Conservation (phyloP, 2,797 vertebrate species). For the Euphonia xanthogaster region DNA sequence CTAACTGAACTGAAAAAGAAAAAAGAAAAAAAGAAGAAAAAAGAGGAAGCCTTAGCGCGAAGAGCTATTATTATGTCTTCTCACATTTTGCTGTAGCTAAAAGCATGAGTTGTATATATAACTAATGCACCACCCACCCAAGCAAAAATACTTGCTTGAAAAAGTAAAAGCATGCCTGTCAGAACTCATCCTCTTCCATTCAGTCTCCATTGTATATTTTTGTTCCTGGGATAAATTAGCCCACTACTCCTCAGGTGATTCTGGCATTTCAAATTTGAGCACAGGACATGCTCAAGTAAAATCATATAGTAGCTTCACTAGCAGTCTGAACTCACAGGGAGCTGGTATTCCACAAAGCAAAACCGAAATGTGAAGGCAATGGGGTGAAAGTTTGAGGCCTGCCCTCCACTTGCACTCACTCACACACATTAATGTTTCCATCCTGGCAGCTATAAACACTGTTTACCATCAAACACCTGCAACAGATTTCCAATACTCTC, state of each 20-base stretch:
- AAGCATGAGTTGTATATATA: slow-evolving; percentile 59
- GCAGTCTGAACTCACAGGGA: not conserved
- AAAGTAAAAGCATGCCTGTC: slow-evolving; percentile 52
- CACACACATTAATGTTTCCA: slow-evolving; percentile 47
- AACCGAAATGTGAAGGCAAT: slow-evolving; percentile 40
- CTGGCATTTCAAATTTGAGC: slow-evolving; percentile 18
- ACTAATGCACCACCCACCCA: slow-evolving; percentile 37
- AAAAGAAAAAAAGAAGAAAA: not conserved
- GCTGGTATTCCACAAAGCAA: not conserved
- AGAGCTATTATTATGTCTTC: slow-evolving; percentile 60
- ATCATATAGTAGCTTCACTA: not conserved
- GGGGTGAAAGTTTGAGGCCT: slow-evolving; percentile 65
- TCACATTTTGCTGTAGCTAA: slow-evolving; percentile 44
- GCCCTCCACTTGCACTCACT: slow-evolving; percentile 61
- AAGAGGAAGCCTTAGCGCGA: slow-evolving; percentile 14
- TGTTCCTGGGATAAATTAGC: slow-evolving; percentile 23
- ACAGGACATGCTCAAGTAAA: not conserved
- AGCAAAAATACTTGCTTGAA: slow-evolving; percentile 21
- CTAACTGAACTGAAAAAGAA: slow-evolving; percentile 45
- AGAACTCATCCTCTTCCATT: slow-evolving; percentile 54
- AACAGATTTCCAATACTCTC: slow-evolving; percentile 41
- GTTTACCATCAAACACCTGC: slow-evolving; percentile 65
- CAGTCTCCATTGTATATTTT: slow-evolving; percentile 56
- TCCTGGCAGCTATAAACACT: slow-evolving; percentile 56
- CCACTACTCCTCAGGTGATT: slow-evolving; percentile 40